These are phyloP conservation scores for Cairina moschata DNA, from an alignment of 2,113 vertebrate species.

Conservation along the genomic window DNA sequence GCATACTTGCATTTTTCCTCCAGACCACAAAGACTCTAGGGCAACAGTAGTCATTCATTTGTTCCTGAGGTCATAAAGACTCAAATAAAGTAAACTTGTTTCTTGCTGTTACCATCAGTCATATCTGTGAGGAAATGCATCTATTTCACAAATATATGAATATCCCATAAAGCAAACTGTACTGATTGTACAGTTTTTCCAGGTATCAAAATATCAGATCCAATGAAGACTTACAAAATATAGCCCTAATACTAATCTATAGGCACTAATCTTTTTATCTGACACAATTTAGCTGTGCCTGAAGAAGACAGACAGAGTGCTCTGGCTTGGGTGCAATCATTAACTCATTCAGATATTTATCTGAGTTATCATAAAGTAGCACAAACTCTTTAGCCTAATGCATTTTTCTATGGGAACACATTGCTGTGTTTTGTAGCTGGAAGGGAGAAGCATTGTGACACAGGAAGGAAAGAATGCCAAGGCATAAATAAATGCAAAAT, in stretches of 20 bases:
- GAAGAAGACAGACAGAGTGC: neutral
- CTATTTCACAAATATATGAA: neutral
- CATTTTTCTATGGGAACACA: neutral
- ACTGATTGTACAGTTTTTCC: neutral
- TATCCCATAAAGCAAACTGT: neutral
- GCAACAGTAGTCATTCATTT: neutral
- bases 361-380: neutral
- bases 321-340: neutral
- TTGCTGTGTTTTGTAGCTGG: neutral
- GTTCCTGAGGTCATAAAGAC: neutral
- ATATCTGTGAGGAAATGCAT: neutral
- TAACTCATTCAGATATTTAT: conserved; percentile 13
- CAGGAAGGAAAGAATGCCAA: neutral
- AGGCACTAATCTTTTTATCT: neutral
- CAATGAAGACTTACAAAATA: neutral
- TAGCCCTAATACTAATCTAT: neutral
- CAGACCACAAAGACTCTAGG: neutral
- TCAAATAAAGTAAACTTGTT: neutral
- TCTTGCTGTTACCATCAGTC: neutral
- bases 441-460: neutral
- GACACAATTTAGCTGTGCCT: neutral
- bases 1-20: neutral
- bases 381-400: neutral
- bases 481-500: conserved; percentile 6
- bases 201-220: neutral